These are phyloP conservation scores for Sinocyclocheilus anshuiensis DNA, from an alignment of 2,113 vertebrate genomes.

Conservation along the genomic window DNA sequence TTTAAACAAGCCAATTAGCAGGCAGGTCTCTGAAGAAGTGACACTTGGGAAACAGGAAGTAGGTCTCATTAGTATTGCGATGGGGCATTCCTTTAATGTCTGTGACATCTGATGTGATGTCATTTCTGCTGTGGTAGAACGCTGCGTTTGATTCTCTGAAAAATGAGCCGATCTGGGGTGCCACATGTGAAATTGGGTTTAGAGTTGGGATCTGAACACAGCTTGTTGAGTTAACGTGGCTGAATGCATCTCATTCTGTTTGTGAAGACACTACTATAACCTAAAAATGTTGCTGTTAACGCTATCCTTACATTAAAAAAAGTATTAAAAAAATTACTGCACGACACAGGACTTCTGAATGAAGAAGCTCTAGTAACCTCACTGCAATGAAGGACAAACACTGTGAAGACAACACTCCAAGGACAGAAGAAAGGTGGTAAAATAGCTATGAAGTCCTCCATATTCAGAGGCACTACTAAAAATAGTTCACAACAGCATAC, in stretches of 20 bases:
- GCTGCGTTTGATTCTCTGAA: background rate
- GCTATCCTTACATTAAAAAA: background rate
- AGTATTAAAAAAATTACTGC: background rate
- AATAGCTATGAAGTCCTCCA: background rate
- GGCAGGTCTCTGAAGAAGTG: constrained; percentile 58
- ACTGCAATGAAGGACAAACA: constrained; percentile 49
- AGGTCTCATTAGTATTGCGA: constrained; percentile 70
- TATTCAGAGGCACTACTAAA: background rate
- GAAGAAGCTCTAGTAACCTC: constrained; percentile 42
- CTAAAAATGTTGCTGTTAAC: background rate
- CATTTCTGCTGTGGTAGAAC: background rate
- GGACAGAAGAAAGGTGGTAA: constrained; percentile 14
- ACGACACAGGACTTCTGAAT: constrained; percentile 6
- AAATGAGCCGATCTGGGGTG: too few relatives aligned
- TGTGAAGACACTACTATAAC: background rate
- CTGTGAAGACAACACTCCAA: constrained; percentile 10
- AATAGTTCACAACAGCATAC: background rate
- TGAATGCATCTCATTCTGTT: background rate
- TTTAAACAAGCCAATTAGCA: constrained; percentile 75
- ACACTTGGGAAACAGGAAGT: constrained; percentile 66
- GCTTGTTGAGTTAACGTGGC: background rate
- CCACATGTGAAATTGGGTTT: background rate
- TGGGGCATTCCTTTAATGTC: constrained; percentile 25
- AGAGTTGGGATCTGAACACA: background rate
- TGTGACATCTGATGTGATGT: constrained; percentile 25